A percentile compares a stretch with the other conserved stretches of the same genome.
These are phyloP conservation scores for Hartigia nigra DNA, from an alignment of 2,888 invertebrate genomes.

Conservation along the genomic window DNA sequence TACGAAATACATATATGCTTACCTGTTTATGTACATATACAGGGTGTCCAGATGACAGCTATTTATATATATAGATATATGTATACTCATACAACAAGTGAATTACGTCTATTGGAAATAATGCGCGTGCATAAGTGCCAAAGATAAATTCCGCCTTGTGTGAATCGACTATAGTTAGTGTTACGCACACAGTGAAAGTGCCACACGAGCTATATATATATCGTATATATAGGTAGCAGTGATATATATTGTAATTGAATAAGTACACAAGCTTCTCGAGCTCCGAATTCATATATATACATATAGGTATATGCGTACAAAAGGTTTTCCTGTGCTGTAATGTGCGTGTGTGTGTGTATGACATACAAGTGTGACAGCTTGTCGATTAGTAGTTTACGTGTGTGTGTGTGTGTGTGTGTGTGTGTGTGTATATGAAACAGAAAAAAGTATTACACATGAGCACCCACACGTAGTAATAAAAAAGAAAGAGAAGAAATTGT, in stretches of 20 bases:
- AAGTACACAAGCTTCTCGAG: neutral
- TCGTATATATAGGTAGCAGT: neutral
- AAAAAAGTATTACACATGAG: too few relatives aligned
- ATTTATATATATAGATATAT: neutral
- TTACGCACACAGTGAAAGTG: neutral
- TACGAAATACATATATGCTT: neutral
- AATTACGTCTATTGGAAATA: neutral
- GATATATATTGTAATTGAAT: neutral
- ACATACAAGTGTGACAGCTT: neutral
- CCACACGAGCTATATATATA: too few relatives aligned
- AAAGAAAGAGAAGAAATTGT: neutral
- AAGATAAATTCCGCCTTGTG: neutral
- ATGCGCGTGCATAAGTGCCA: neutral
- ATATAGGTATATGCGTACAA: neutral
- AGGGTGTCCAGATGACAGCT: neutral
- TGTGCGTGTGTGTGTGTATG: neutral
- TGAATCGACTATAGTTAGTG: neutral
- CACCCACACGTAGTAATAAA: neutral
- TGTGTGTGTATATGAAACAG: too few relatives aligned
- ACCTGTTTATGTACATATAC: neutral
- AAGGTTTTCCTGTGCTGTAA: neutral
- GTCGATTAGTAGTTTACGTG: too few relatives aligned
- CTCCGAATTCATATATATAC: neutral
- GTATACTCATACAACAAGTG: neutral
- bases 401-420: too few relatives aligned